Evolutionary conservation across 2,113 vertebrate genomes (phyloP).

Genomic region (Tetraodon nigroviridis): DNA sequence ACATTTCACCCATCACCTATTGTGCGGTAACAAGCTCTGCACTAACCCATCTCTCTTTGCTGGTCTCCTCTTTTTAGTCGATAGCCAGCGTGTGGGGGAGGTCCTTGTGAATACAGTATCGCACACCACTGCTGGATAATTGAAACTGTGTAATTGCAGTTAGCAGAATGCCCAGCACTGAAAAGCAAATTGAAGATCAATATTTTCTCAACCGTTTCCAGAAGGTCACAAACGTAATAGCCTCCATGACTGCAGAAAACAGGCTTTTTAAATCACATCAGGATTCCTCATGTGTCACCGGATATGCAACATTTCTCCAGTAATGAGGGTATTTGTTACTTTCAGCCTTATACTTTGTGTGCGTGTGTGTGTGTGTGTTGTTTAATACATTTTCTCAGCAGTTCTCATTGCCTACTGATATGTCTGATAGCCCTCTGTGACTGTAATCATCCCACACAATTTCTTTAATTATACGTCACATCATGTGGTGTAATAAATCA

Average conservation of each 20-base stretch:
- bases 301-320: neutral
- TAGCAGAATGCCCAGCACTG: slow-evolving; percentile 35
- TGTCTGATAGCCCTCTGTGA: neutral
- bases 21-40: slow-evolving; percentile 17
- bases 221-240: slow-evolving; percentile 39
- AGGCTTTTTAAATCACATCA: slow-evolving; percentile 4
- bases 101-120: slow-evolving; percentile 11
- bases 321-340: neutral
- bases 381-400: no score
- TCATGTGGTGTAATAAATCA: slow-evolving; percentile 2
- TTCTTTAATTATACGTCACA: slow-evolving; percentile 17
- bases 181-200: slow-evolving; percentile 58
- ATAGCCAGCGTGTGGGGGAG: slow-evolving; percentile 27
- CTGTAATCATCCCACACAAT: slow-evolving; percentile 15
- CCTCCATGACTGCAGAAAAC: slow-evolving; percentile 14
- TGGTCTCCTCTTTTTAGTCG: slow-evolving; percentile 38
- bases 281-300: neutral
- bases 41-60: slow-evolving; percentile 15
- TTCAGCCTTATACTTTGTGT: no score
- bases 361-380: no score
- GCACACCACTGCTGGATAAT: slow-evolving; percentile 36
- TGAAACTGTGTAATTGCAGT: slow-evolving; percentile 55
- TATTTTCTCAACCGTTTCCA: slow-evolving; percentile 44
- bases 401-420: no score
- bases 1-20: slow-evolving; percentile 21